Percentiles rank a stretch among this genome's conserved stretches.
These are phyloP conservation scores for Meghimatium bilineatum DNA, from an alignment of 2,888 invertebrate genomes.

Conservation along the genomic window DNA sequence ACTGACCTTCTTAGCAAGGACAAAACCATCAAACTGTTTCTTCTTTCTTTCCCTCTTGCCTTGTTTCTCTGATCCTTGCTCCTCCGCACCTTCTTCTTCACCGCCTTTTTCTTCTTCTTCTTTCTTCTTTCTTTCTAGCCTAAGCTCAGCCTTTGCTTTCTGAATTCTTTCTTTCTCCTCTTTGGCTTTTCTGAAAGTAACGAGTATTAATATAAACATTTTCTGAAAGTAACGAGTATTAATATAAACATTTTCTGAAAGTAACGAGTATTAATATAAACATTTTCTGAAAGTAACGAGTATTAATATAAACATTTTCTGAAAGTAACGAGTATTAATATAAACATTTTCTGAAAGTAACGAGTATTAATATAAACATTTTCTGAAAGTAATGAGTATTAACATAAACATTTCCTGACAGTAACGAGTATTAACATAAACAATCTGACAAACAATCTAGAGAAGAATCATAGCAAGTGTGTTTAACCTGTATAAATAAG, in stretches of 20 bases:
- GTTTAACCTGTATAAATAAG: no score
- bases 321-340: constrained; percentile 27
- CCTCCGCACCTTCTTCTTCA: constrained; percentile 44
- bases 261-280: no score
- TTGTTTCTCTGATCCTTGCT: constrained; percentile 24
- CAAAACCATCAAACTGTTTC: constrained; percentile 59
- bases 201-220: constrained; percentile 8
- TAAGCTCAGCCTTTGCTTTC: constrained; percentile 64
- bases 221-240: constrained; percentile 54
- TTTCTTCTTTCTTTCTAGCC: constrained; percentile 61
- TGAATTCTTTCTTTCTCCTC: constrained; percentile 69
- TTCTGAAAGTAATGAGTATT: constrained; percentile 55
- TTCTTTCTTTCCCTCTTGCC: constrained; percentile 61
- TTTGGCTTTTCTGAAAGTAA: constrained; percentile 58
- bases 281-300: constrained; percentile 56
- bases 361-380: no score
- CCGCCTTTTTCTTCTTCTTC: constrained; percentile 57
- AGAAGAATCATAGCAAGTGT: no score
- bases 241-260: constrained; percentile 63
- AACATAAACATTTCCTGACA: constrained; percentile 63
- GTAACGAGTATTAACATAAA: no score
- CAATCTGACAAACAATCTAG: no score
- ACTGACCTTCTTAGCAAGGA: constrained; percentile 45
- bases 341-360: constrained; percentile 59
- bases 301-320: no score